A percentile compares a stretch with the other conserved stretches of the same genome.
phyloP scores from a whole-genome alignment of 2,888 invertebrate species.

The Thera obeliscata region DNA sequence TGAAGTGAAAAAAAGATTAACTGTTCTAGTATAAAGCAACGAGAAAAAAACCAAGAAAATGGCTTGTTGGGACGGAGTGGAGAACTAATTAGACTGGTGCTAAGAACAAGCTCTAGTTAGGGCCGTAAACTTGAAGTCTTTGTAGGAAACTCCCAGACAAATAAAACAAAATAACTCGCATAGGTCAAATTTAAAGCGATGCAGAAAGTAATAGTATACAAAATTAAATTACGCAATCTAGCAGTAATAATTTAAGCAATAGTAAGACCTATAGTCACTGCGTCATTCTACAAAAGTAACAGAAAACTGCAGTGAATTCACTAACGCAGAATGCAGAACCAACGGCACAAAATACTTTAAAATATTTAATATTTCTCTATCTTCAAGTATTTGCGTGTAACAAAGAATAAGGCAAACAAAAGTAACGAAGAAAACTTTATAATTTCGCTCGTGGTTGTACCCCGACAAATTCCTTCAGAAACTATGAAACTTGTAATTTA shows the following conservation, averaged over 20 bases:
- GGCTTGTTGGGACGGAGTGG: background rate
- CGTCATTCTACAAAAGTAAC: constrained; percentile 12
- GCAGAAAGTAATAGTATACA: too few species aligned
- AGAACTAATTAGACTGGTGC: background rate
- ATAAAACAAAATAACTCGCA: too few species aligned
- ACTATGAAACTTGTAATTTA: constrained; percentile 55
- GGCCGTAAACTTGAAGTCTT: too few species aligned
- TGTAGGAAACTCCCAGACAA: too few species aligned
- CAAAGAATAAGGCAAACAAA: constrained; percentile 37
- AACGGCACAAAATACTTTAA: constrained; percentile 18
- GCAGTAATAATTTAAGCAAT: too few species aligned
- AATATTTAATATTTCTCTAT: constrained; percentile 27
- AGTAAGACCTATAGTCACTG: background rate
- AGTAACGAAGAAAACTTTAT: constrained; percentile 36
- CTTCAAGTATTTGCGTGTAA: constrained; percentile 40
- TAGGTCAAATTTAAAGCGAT: too few species aligned
- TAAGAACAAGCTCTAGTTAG: background rate
- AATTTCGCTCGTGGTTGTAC: constrained; percentile 42
- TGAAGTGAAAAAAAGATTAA: constrained; percentile 4
- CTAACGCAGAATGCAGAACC: constrained; percentile 12
- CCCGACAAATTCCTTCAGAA: constrained; percentile 49
- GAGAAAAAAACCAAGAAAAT: background rate
- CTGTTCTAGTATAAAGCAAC: background rate
- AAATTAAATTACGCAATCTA: too few species aligned
- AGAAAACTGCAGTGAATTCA: constrained; percentile 13